Conservation (phyloP, 1,140 invertebrate species). For the Asobara japonica region DNA sequence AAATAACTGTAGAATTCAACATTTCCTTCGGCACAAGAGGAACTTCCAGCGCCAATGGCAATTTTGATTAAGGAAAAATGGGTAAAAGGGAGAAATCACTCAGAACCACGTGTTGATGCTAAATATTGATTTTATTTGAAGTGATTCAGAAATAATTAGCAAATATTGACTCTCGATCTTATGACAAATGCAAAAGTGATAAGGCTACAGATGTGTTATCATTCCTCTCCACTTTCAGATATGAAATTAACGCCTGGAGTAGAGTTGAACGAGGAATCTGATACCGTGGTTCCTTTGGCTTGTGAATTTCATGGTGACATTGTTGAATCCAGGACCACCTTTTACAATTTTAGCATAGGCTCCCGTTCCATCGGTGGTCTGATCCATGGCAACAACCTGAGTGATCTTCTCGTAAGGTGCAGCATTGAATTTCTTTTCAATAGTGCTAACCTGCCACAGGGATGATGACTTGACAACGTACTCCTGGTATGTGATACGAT, state of each 20-base stretch:
- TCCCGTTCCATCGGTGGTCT: constrained; percentile 65
- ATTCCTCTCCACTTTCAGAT: background rate
- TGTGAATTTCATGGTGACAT: constrained; percentile 65
- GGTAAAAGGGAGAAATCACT: too few relatives aligned
- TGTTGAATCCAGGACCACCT: constrained; percentile 60
- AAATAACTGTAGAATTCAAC: too few relatives aligned
- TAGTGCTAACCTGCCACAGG: constrained; percentile 54
- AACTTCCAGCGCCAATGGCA: too few relatives aligned
- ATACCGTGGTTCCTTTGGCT: constrained; percentile 66
- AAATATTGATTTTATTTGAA: background rate
- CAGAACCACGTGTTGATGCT: background rate
- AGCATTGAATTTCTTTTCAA: constrained; percentile 49
- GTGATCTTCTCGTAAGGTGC: constrained; percentile 57
- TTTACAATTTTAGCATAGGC: constrained; percentile 60
- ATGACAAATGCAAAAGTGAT: background rate
- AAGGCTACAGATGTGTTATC: background rate
- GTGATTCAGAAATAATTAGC: background rate
- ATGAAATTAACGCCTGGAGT: constrained; percentile 36
- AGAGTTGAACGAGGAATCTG: constrained; percentile 65
- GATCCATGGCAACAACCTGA: constrained; percentile 66
- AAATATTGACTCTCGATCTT: background rate
- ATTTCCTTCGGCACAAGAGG: too few relatives aligned
- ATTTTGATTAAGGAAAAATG: too few relatives aligned
- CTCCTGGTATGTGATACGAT: constrained; percentile 42
- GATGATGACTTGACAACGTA: constrained; percentile 53